phyloP scores from a whole-genome alignment of 37 sponge, comb jelly and placozoan species.

The Beroe ovata region DNA sequence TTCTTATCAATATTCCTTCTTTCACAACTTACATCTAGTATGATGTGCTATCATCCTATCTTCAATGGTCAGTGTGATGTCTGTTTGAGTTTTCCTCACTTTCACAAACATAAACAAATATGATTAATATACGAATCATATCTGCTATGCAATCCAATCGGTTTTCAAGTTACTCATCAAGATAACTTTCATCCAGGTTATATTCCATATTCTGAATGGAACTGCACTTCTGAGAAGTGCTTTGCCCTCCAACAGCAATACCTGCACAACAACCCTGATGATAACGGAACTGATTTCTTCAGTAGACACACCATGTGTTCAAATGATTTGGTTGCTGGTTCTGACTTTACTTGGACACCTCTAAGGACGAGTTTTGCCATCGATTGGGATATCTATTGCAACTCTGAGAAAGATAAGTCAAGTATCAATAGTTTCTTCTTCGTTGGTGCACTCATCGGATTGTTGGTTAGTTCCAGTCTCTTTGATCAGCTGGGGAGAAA shows the following conservation, averaged over 20 bases:
- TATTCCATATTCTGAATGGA: conserved; percentile 20
- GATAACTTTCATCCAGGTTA: too few species aligned
- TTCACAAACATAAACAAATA: background rate
- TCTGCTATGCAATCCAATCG: too few species aligned
- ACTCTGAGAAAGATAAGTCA: background rate
- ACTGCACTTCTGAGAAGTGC: background rate
- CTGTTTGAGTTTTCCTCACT: too few species aligned
- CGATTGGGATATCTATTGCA: conserved; percentile 28
- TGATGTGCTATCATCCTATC: conserved; percentile 36
- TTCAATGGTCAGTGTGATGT: background rate
- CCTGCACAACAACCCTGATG: background rate
- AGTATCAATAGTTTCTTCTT: conserved; percentile 46
- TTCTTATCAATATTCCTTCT: conserved; percentile 2
- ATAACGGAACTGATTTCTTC: background rate
- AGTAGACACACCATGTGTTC: conserved; percentile 13
- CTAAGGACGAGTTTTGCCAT: conserved; percentile 11
- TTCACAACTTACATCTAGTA: background rate
- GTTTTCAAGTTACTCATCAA: too few species aligned
- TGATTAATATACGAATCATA: background rate
- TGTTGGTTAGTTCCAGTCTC: background rate
- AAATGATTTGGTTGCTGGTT: background rate
- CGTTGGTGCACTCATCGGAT: conserved; percentile 4
- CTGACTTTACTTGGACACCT: conserved; percentile 22
- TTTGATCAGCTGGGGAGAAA: background rate
- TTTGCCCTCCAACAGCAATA: background rate